phyloP scores from a whole-genome alignment of 2,113 vertebrate genomes.

The cattle (Bos taurus) region ARS-UCD2.0 NC_037346.1:22994001-22994500 shows the following conservation, averaged over 20 bases:
- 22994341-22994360: neutral
- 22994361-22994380: neutral
- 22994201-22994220: neutral
- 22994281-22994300: neutral
- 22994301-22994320: neutral
- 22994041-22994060: neutral
- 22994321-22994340: neutral
- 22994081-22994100: neutral
- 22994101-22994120: neutral
- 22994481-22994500: neutral
- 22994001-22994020: neutral
- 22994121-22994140: fast-evolving
- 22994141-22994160: neutral
- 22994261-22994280: neutral
- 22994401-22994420: neutral
- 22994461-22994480: neutral
- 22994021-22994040: neutral
- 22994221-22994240: neutral
- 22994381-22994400: neutral
- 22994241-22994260: neutral
- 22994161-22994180: neutral
- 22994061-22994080: neutral
- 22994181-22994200: neutral
- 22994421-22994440: neutral
- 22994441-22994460: neutral